These are phyloP conservation scores for Drosophila nr. medialis DNA, from an alignment of 2,888 invertebrate genomes.

Conservation along the genomic window DNA sequence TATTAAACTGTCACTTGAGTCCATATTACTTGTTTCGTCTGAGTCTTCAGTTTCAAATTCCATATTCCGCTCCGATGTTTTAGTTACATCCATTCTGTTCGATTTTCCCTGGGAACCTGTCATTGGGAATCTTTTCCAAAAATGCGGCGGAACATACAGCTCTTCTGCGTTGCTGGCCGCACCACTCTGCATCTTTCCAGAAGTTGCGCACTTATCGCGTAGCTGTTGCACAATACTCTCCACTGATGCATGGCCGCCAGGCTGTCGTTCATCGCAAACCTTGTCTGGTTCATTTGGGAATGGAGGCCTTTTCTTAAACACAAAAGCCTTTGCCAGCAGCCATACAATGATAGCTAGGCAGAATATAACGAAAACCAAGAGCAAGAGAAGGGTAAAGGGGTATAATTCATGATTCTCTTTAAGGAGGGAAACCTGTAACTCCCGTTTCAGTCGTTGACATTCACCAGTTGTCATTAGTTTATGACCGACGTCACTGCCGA, in stretches of 20 bases:
- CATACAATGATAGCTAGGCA: conserved; percentile 19
- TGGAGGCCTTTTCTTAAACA: conserved; percentile 6
- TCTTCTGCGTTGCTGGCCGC: neutral
- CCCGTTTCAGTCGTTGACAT: conserved; percentile 43
- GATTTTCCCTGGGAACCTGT: neutral
- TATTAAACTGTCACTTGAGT: conserved; percentile 4
- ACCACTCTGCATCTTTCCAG: neutral
- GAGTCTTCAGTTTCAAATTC: conserved; percentile 1
- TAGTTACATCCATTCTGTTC: neutral
- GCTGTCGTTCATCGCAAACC: conserved; percentile 12
- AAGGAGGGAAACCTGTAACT: conserved; percentile 16
- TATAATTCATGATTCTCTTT: neutral
- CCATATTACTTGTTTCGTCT: neutral
- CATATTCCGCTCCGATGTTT: neutral
- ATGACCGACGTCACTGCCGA: neutral
- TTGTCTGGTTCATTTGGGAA: neutral
- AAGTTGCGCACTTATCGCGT: conserved; percentile 11
- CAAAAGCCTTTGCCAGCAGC: conserved; percentile 46
- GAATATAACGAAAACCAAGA: conserved; percentile 36
- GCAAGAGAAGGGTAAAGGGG: conserved; percentile 18
- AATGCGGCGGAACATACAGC: conserved; percentile 34
- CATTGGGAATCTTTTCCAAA: conserved; percentile 40
- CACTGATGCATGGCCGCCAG: conserved; percentile 35
- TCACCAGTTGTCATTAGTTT: conserved; percentile 55
- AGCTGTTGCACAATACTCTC: conserved; percentile 28